Conservation (phyloP, 2,113 vertebrate genomes). For the Corynorhinus townsendii region DNA sequence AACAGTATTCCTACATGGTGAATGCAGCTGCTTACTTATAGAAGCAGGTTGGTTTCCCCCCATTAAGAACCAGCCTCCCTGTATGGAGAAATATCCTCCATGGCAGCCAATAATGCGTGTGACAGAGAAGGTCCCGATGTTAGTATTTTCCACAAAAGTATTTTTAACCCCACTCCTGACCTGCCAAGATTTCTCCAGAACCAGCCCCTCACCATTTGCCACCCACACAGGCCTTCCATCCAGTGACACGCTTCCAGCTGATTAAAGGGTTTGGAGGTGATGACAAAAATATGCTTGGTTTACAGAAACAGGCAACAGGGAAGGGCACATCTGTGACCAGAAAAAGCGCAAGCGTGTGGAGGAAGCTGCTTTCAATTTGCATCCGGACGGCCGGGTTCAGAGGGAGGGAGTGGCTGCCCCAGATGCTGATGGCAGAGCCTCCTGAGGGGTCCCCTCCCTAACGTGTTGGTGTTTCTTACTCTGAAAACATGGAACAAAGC, state of each 20-base stretch:
- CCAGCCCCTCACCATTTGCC: constrained; percentile 9
- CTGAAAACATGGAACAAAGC: background rate
- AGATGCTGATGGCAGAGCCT: background rate
- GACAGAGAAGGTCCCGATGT: background rate
- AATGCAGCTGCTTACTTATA: background rate
- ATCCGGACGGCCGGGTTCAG: background rate
- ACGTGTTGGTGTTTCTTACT: background rate
- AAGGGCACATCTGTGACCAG: constrained; percentile 53
- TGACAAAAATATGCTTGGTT: constrained; percentile 63
- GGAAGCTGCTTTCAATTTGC: constrained; percentile 69
- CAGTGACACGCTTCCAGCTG: background rate
- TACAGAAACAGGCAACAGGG: constrained; percentile 36
- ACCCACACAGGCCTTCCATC: constrained; percentile 27
- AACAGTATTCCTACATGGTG: background rate
- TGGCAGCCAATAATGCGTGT: too few species aligned
- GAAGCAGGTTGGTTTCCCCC: background rate
- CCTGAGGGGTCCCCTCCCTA: constrained; percentile 12
- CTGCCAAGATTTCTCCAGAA: constrained; percentile 38
- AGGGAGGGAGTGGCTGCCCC: background rate
- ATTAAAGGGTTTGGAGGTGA: constrained; percentile 53
- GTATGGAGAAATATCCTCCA: fast-evolving
- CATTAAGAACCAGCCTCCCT: background rate
- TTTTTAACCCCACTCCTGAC: constrained; percentile 31
- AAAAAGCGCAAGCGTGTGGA: constrained; percentile 6
- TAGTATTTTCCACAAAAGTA: background rate